Evolutionary conservation across 2,888 invertebrate genomes (phyloP).

Genomic region (Ophraella communa): DNA sequence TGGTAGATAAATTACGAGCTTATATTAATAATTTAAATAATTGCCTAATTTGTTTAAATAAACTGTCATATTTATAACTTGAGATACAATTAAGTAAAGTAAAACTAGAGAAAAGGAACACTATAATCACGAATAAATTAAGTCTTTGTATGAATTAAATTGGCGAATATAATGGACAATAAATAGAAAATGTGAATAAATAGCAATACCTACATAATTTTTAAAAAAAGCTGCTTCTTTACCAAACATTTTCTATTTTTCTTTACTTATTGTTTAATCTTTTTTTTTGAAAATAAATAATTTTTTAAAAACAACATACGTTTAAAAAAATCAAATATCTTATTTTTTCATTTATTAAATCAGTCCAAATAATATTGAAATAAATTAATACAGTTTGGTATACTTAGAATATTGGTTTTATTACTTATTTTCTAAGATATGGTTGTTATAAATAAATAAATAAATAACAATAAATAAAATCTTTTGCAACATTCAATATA

Average conservation of each 20-base stretch:
- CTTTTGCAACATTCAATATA: neutral
- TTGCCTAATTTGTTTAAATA: conserved; percentile 52
- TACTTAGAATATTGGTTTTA: neutral
- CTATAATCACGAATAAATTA: conserved; percentile 30
- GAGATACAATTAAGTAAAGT: conserved; percentile 35
- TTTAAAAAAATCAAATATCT: neutral
- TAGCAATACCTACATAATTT: neutral
- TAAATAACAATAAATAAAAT: neutral
- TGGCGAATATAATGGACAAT: neutral
- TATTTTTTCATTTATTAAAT: too few relatives aligned
- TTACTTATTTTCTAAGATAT: neutral
- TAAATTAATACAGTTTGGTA: too few relatives aligned
- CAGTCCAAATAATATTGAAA: too few relatives aligned
- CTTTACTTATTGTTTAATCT: too few relatives aligned
- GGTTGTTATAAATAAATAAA: too few relatives aligned
- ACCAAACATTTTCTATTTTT: too few relatives aligned
- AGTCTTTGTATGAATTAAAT: conserved; percentile 15
- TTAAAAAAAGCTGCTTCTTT: too few relatives aligned
- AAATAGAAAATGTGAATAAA: neutral
- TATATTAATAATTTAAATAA: conserved; percentile 49
- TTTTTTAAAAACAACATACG: neutral
- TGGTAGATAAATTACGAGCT: conserved; percentile 29
- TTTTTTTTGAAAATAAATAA: too few relatives aligned
- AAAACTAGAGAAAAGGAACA: conserved; percentile 37
- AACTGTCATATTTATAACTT: conserved; percentile 30